Evolutionary conservation across 2,888 invertebrate species (phyloP).

Genomic region (Sesia apiformis): DNA sequence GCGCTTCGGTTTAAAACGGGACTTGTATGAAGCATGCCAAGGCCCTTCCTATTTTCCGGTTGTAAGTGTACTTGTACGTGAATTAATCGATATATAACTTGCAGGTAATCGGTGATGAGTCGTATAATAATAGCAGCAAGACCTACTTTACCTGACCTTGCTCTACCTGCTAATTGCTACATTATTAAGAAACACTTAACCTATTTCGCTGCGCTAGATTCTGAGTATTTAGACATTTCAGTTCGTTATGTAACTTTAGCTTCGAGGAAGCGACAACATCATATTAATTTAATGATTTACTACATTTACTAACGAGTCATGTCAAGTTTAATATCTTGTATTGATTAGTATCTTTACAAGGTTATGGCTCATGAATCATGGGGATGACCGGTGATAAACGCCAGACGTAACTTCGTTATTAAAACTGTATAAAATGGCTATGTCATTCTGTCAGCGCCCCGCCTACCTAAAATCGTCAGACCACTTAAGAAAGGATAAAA

Average conservation of each 20-base stretch:
- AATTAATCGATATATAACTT: constrained; percentile 19
- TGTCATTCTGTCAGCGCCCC: no score
- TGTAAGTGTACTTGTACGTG: constrained; percentile 4
- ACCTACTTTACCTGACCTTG: constrained; percentile 43
- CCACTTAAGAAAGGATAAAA: no score
- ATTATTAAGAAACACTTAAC: constrained; percentile 69
- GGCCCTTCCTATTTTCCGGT: constrained; percentile 47
- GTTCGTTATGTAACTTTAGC: constrained; percentile 32
- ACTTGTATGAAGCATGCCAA: constrained; percentile 48
- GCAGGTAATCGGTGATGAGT: constrained; percentile 20
- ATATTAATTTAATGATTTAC: constrained; percentile 14
- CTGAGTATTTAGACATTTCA: constrained; percentile 25
- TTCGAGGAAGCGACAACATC: constrained; percentile 29
- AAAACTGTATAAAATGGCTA: no score
- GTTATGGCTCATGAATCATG: background rate
- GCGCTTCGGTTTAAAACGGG: constrained; percentile 22
- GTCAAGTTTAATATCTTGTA: background rate
- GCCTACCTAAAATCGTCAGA: no score
- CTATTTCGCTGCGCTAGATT: constrained; percentile 60
- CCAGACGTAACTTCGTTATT: background rate
- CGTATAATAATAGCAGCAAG: constrained; percentile 5
- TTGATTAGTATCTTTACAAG: background rate
- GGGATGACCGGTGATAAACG: background rate
- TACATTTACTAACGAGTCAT: background rate
- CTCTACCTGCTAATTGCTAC: constrained; percentile 51